These are phyloP conservation scores for Myotis pilosus DNA, from an alignment of 2,797 vertebrate genomes.

Conservation along the genomic window DNA sequence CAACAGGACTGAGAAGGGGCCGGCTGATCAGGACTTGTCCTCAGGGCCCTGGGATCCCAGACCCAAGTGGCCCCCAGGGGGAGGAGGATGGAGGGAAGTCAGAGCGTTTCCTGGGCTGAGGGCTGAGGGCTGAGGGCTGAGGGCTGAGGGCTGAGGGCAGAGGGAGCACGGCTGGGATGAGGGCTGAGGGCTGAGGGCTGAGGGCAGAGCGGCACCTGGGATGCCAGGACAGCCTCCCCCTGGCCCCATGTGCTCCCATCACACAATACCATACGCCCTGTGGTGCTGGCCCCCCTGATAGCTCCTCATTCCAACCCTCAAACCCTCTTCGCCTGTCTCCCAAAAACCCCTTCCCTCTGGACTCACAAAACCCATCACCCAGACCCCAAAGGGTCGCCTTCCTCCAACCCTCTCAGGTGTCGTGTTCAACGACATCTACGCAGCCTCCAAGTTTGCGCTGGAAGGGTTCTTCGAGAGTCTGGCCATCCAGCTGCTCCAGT, in stretches of 20 bases:
- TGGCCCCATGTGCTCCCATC: neutral
- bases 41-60: neutral
- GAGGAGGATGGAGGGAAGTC: neutral
- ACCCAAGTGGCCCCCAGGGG: neutral
- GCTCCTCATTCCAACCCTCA: neutral
- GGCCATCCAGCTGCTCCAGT: conserved; percentile 93
- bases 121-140: neutral
- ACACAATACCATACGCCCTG: no score
- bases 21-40: neutral
- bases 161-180: neutral
- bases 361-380: neutral
- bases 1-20: neutral
- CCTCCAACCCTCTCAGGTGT: conserved; percentile 84
- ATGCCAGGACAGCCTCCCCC: neutral
- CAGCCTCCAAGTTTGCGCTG: conserved; percentile 95
- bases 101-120: neutral
- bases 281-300: fast-evolving
- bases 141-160: neutral
- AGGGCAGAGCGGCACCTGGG: neutral
- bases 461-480: conserved; percentile 97
- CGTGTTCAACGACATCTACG: conserved; percentile 94
- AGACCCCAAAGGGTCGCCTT: neutral
- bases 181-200: no score
- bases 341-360: neutral
- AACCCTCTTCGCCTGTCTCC: neutral